Evolutionary conservation across 2,113 vertebrate genomes (phyloP).

Genomic region (Phoenicopterus ruber): DNA sequence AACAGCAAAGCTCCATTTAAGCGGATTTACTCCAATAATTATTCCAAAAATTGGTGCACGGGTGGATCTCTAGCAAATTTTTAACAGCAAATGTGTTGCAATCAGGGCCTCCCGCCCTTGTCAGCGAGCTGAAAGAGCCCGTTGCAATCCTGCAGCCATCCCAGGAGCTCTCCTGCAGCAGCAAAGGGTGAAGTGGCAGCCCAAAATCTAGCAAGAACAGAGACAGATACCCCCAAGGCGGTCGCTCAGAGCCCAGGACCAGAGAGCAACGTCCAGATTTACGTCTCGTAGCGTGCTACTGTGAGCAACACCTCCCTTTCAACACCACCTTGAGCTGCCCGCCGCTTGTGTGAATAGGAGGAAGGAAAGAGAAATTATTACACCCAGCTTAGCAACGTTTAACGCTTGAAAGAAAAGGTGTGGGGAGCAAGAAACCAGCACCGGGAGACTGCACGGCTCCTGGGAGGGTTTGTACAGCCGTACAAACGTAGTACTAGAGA

Average conservation of each 20-base stretch:
- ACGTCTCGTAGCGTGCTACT: neutral
- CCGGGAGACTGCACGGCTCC: fast-evolving
- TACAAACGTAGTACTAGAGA: neutral
- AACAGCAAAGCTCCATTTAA: neutral
- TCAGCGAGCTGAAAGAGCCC: fast-evolving
- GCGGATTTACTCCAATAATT: neutral
- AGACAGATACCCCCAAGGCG: too few species aligned
- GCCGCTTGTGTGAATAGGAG: fast-evolving
- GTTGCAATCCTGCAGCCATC: neutral
- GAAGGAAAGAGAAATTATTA: neutral
- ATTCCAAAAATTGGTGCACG: fast-evolving
- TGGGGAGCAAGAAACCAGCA: neutral
- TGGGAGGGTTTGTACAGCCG: fast-evolving
- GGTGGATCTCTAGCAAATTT: neutral
- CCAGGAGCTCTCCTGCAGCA: neutral
- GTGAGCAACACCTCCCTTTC: neutral
- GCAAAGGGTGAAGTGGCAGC: neutral
- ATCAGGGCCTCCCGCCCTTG: too few species aligned
- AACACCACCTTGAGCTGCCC: neutral
- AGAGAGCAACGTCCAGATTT: fast-evolving
- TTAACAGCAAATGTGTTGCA: neutral
- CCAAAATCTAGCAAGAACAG: neutral
- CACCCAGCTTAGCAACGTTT: fast-evolving
- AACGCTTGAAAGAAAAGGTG: neutral
- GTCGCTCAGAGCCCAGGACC: fast-evolving